Conservation (phyloP, 2,888 invertebrate genomes). For the Catocala fraxini region DNA sequence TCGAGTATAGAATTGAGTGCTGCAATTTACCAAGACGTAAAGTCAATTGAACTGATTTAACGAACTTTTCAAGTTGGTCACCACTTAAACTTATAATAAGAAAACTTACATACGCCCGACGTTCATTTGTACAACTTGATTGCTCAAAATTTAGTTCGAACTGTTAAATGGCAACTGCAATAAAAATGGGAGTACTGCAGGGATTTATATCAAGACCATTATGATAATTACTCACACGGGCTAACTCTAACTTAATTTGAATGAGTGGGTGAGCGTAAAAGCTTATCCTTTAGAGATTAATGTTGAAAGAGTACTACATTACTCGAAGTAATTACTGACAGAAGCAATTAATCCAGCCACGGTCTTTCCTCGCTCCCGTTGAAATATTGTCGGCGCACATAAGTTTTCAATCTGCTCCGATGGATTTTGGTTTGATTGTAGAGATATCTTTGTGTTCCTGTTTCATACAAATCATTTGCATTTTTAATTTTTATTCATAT, state of each 20-base stretch:
- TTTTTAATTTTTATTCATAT: conserved; percentile 10
- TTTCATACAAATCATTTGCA: conserved; percentile 10
- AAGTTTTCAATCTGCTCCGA: conserved; percentile 45
- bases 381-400: conserved; percentile 42
- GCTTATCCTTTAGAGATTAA: conserved; percentile 57
- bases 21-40: conserved; percentile 35
- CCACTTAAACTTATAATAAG: conserved; percentile 50
- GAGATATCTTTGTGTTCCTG: conserved; percentile 16
- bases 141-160: conserved; percentile 3
- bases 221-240: conserved; percentile 46
- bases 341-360: conserved; percentile 56
- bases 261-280: conserved; percentile 48
- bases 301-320: conserved; percentile 57
- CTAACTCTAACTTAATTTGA: conserved; percentile 44
- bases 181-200: conserved; percentile 30
- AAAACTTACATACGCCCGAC: conserved; percentile 43
- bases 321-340: conserved; percentile 57
- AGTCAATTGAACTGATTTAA: conserved; percentile 46
- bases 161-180: conserved; percentile 17
- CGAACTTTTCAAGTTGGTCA: conserved; percentile 40
- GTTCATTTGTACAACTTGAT: conserved; percentile 26
- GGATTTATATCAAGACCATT: conserved; percentile 38
- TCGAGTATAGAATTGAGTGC: conserved; percentile 23
- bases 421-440: conserved; percentile 33
- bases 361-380: conserved; percentile 43